phyloP scores from a whole-genome alignment of 2,888 invertebrate species.

The Alentia gelatinosa region DNA sequence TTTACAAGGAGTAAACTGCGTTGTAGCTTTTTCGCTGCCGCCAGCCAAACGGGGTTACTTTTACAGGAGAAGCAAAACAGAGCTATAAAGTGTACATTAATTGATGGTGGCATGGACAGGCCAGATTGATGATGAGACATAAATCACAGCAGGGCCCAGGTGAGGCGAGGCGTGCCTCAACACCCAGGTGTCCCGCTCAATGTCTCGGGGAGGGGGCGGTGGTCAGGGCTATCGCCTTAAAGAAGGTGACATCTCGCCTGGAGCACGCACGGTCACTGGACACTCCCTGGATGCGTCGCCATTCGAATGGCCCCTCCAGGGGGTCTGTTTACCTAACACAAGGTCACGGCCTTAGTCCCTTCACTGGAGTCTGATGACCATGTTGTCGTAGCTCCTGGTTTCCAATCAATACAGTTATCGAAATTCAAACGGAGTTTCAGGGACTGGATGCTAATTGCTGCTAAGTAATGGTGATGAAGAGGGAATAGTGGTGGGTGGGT shows the following conservation, averaged over 20 bases:
- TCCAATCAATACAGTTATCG: too few relatives aligned
- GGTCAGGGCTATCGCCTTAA: not conserved
- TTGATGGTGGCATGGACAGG: conserved; percentile 40
- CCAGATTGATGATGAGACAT: conserved; percentile 28
- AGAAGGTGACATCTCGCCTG: conserved; percentile 26
- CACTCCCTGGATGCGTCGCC: too few relatives aligned
- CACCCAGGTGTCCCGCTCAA: conserved; percentile 50
- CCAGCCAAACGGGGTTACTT: not conserved
- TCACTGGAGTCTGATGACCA: too few relatives aligned
- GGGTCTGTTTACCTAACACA: too few relatives aligned
- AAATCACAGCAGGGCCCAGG: not conserved
- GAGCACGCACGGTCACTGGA: conserved; percentile 24
- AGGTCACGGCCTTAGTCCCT: too few relatives aligned
- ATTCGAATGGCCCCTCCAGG: too few relatives aligned
- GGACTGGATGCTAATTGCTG: too few relatives aligned
- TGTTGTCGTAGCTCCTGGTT: too few relatives aligned
- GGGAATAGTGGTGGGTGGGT: not conserved
- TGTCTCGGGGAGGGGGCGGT: not conserved
- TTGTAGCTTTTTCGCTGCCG: not conserved
- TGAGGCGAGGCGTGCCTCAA: not conserved
- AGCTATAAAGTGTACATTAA: conserved; percentile 49
- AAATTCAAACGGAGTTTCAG: too few relatives aligned
- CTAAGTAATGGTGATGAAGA: not conserved
- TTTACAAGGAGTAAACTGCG: conserved; percentile 24
- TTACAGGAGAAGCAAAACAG: conserved; percentile 36